Conservation (phyloP, 2,113 vertebrate genomes). For the Spilogale gracilis region DNA sequence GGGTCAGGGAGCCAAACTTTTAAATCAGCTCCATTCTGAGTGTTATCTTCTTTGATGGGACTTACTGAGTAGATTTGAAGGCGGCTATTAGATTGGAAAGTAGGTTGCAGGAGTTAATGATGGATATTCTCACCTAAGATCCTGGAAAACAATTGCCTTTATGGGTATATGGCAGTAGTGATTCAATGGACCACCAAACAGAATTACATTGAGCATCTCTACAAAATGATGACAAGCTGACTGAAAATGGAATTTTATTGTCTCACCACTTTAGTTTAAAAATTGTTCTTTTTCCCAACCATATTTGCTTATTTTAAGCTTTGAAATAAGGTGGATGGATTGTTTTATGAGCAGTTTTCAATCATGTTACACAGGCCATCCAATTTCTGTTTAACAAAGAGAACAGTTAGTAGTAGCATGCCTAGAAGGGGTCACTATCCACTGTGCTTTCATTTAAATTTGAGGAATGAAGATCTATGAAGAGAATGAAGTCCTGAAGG, state of each 20-base stretch:
- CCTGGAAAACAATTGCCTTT: background rate
- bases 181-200: background rate
- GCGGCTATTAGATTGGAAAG: background rate
- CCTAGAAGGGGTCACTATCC: background rate
- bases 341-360: background rate
- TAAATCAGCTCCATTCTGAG: background rate
- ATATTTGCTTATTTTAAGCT: background rate
- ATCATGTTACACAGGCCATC: background rate
- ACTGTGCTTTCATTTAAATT: background rate
- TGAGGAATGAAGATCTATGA: background rate
- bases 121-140: background rate
- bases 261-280: background rate
- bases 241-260: background rate
- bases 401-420: background rate
- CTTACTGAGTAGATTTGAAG: background rate
- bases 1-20: background rate
- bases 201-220: background rate
- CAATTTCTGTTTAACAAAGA: background rate
- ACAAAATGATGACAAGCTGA: background rate
- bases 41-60: background rate
- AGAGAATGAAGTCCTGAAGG: background rate
- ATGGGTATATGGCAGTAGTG: background rate
- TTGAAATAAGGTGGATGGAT: constrained; percentile 17
- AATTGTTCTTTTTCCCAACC: background rate
- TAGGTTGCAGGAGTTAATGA: background rate